phyloP scores from a whole-genome alignment of 2,797 vertebrate genomes.

The Molossus molossus region DNA sequence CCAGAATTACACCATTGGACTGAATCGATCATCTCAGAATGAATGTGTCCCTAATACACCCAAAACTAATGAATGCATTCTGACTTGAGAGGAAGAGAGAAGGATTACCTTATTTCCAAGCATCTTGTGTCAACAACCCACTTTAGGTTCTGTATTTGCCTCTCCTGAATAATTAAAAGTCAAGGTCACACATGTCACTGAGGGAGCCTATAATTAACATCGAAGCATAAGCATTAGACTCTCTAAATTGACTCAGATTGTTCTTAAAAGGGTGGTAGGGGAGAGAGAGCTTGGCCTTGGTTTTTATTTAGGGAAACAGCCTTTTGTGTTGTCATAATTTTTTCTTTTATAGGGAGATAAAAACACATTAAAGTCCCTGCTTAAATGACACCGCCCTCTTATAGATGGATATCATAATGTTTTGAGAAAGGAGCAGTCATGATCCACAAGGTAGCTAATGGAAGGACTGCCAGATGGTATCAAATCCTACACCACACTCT shows the following conservation, averaged over 20 bases:
- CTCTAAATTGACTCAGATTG: constrained; percentile 20
- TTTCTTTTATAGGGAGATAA: constrained; percentile 26
- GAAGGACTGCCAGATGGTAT: background rate
- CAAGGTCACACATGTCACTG: constrained; percentile 56
- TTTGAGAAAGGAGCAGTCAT: background rate
- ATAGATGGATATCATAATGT: background rate
- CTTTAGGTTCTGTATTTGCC: background rate
- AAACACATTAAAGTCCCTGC: background rate
- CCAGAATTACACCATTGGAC: background rate
- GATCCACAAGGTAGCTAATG: background rate
- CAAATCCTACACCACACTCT: background rate
- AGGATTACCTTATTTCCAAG: constrained; percentile 28
- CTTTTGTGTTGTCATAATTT: background rate
- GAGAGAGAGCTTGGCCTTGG: background rate
- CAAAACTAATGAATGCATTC: background rate
- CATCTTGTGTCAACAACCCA: constrained; percentile 9
- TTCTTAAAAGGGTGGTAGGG: constrained; percentile 17
- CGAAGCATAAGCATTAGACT: constrained; percentile 19
- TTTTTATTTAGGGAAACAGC: constrained; percentile 28
- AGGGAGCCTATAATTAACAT: constrained; percentile 68
- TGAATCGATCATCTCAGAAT: constrained; percentile 14
- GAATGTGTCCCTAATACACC: background rate
- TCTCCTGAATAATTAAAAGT: constrained; percentile 70
- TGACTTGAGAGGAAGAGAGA: background rate
- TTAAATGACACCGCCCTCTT: background rate